Conservation (phyloP, 2,113 vertebrate species). For the Apodemus speciosus region DNA sequence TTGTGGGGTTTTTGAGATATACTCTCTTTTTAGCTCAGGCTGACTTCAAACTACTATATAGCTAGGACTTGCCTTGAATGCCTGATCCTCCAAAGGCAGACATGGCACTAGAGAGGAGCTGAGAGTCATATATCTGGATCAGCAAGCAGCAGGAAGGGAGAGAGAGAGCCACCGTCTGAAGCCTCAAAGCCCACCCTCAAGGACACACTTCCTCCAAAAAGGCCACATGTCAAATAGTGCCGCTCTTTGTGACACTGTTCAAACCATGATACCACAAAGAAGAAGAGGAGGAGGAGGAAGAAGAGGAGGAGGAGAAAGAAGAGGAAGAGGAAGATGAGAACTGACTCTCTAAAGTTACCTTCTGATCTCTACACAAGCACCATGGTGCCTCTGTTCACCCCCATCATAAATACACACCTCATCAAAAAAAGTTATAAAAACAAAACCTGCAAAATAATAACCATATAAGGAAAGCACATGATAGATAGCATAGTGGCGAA, state of each 20-base stretch:
- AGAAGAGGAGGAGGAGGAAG: background rate
- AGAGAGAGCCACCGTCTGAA: background rate
- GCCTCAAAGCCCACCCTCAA: background rate
- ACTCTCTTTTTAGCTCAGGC: background rate
- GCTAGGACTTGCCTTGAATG: background rate
- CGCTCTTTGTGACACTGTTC: background rate
- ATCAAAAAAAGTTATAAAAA: background rate
- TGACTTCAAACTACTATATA: background rate
- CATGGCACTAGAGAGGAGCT: background rate
- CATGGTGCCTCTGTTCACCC: background rate
- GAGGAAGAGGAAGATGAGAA: background rate
- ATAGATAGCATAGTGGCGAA: background rate
- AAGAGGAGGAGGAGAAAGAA: too few species aligned
- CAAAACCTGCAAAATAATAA: background rate
- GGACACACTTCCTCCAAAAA: background rate
- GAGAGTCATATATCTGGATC: background rate
- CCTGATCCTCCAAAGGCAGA: background rate
- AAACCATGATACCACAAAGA: background rate
- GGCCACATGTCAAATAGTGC: background rate
- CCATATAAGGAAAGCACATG: background rate
- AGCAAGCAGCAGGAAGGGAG: background rate
- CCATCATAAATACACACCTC: background rate
- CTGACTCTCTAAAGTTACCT: background rate
- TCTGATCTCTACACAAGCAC: background rate
- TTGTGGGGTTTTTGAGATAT: background rate